A percentile compares a stretch with the other conserved stretches of the same genome.
Evolutionary conservation across 2,888 invertebrate species (phyloP).

Genomic region (Temnothorax unifasciatus): DNA sequence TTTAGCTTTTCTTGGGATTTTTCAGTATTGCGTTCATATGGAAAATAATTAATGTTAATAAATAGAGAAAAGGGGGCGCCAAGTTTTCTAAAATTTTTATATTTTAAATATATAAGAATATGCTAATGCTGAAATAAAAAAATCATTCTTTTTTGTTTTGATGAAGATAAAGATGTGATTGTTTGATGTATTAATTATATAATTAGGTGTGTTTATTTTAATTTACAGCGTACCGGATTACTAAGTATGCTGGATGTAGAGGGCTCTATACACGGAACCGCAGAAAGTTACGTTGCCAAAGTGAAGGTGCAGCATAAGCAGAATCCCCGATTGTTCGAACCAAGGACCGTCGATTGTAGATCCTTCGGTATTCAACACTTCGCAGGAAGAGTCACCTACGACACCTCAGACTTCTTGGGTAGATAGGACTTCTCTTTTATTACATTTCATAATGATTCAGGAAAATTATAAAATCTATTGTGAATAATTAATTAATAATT

Average conservation of each 20-base stretch:
- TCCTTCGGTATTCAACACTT: conserved; percentile 97
- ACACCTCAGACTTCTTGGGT: conserved; percentile 94
- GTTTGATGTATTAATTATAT: not conserved
- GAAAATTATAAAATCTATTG: not conserved
- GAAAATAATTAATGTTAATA: not conserved
- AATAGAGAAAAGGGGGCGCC: not conserved
- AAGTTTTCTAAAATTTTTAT: not conserved
- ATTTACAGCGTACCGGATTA: conserved; percentile 92
- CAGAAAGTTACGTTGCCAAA: conserved; percentile 93
- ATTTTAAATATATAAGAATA: not conserved
- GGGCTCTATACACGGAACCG: conserved; percentile 93
- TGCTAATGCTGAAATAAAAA: not conserved
- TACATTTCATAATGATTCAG: not conserved
- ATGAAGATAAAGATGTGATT: not conserved
- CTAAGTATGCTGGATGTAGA: conserved; percentile 97
- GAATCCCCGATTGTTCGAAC: conserved; percentile 93
- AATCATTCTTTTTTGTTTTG: not conserved
- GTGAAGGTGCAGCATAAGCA: conserved; percentile 93
- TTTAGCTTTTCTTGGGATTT: not conserved
- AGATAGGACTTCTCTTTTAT: conserved; percentile 48
- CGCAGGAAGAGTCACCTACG: conserved; percentile 94
- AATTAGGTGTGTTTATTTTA: conserved; percentile 18
- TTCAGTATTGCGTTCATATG: not conserved
- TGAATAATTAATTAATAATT: conserved; percentile 6
- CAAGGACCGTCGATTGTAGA: conserved; percentile 92